Evolutionary conservation across 2,888 invertebrate genomes (phyloP).

Genomic region (Brenthis daphne): DNA sequence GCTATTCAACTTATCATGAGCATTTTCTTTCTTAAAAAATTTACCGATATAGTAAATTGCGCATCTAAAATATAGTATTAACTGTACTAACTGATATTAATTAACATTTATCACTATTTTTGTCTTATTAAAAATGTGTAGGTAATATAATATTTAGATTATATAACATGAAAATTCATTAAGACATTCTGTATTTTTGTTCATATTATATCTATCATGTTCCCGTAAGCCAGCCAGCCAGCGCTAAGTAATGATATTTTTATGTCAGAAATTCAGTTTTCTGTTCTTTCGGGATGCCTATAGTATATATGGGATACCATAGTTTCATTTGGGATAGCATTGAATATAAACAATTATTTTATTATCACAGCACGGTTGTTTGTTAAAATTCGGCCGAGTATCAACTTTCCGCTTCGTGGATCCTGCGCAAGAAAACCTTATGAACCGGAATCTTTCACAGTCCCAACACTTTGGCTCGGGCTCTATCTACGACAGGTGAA

Average conservation of each 20-base stretch:
- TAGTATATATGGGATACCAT: no score
- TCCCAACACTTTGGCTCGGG: slow-evolving; percentile 87
- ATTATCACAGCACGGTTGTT: slow-evolving; percentile 86
- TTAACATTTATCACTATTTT: no score
- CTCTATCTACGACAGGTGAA: slow-evolving; percentile 91
- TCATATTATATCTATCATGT: background rate
- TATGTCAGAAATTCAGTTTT: no score
- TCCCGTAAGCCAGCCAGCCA: no score
- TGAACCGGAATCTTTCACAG: slow-evolving; percentile 88
- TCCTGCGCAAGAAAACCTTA: slow-evolving; percentile 90
- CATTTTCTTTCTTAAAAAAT: background rate
- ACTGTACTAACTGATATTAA: background rate
- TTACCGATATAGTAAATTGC: slow-evolving; percentile 1
- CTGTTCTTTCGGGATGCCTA: no score
- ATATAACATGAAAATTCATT: no score
- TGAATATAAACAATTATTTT: no score
- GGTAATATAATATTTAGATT: no score
- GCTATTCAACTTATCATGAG: slow-evolving; percentile 5
- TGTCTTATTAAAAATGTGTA: no score
- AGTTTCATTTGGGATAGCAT: no score
- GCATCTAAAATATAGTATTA: background rate
- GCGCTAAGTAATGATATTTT: no score
- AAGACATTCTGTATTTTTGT: background rate
- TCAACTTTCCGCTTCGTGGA: slow-evolving; percentile 93
- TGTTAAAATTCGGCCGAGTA: slow-evolving; percentile 92